These are phyloP conservation scores for Apamea monoglypha DNA, from an alignment of 2,888 invertebrate genomes.

Conservation along the genomic window DNA sequence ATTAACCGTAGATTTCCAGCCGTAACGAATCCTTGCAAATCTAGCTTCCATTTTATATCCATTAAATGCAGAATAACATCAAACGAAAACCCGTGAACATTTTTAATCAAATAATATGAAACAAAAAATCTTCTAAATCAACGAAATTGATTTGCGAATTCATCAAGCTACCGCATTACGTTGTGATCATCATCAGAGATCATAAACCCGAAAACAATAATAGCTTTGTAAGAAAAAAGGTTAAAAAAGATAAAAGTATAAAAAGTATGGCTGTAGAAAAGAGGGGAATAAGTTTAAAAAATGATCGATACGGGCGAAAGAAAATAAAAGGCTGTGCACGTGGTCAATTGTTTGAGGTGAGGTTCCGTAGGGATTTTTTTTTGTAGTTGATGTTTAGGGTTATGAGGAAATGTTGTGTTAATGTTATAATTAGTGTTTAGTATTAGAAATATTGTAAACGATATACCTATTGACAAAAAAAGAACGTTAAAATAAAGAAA, in stretches of 20 bases:
- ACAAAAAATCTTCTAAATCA: slow-evolving; percentile 51
- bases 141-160: slow-evolving; percentile 73
- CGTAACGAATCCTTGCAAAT: background rate
- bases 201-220: slow-evolving; percentile 82
- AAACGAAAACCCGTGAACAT: slow-evolving; percentile 22
- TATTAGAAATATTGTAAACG: background rate
- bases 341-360: slow-evolving; percentile 37
- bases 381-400: background rate
- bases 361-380: slow-evolving; percentile 54
- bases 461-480: too few relatives aligned
- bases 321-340: slow-evolving; percentile 65
- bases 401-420: background rate
- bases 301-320: slow-evolving; percentile 65
- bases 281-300: slow-evolving; percentile 69
- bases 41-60: background rate
- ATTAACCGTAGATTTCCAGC: background rate
- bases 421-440: too few relatives aligned
- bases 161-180: slow-evolving; percentile 78
- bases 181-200: slow-evolving; percentile 80
- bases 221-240: slow-evolving; percentile 70
- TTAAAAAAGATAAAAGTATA: slow-evolving; percentile 67
- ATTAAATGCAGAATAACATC: slow-evolving; percentile 10
- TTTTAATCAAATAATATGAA: slow-evolving; percentile 60
- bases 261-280: slow-evolving; percentile 66
- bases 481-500: too few relatives aligned